phyloP scores from a whole-genome alignment of 2,113 vertebrate genomes.

The Perca fluviatilis region DNA sequence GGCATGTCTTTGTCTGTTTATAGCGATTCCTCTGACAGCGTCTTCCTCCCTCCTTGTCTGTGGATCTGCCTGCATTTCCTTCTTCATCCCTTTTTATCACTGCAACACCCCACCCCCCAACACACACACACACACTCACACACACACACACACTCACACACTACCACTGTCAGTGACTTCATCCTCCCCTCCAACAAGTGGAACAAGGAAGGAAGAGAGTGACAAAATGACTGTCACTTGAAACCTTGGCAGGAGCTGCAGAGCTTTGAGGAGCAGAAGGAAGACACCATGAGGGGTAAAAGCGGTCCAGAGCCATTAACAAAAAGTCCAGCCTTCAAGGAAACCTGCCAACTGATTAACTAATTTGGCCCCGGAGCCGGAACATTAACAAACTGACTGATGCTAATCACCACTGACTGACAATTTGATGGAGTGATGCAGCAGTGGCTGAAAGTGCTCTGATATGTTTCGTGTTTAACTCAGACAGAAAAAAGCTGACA shows the following conservation, averaged over 20 bases:
- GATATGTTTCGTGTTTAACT: not conserved
- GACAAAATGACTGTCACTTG: slow-evolving; percentile 78
- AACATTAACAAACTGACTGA: slow-evolving; percentile 47
- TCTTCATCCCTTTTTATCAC: slow-evolving; percentile 82
- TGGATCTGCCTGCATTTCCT: slow-evolving; percentile 65
- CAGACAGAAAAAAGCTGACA: not conserved
- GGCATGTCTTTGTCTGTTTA: slow-evolving; percentile 81
- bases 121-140: not conserved
- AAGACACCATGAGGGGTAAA: slow-evolving; percentile 62
- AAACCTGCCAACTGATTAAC: slow-evolving; percentile 68
- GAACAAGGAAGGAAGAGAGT: slow-evolving; percentile 68
- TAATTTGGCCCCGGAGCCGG: slow-evolving; percentile 40
- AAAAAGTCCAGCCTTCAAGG: slow-evolving; percentile 42
- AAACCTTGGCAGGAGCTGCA: slow-evolving; percentile 77
- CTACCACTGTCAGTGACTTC: slow-evolving; percentile 38
- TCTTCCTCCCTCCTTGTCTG: slow-evolving; percentile 68
- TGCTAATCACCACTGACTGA: slow-evolving; percentile 44
- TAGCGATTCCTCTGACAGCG: slow-evolving; percentile 64
- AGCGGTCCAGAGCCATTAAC: slow-evolving; percentile 48
- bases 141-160: not conserved
- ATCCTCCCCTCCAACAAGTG: slow-evolving; percentile 37
- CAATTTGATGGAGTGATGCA: slow-evolving; percentile 27
- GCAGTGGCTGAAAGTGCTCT: not conserved
- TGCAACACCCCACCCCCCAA: slow-evolving; percentile 23
- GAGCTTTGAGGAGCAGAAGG: slow-evolving; percentile 56